Percentiles rank a stretch among this genome's conserved stretches.
Conservation (phyloP, 2,113 vertebrate species). For the Trogon melanurus region DNA sequence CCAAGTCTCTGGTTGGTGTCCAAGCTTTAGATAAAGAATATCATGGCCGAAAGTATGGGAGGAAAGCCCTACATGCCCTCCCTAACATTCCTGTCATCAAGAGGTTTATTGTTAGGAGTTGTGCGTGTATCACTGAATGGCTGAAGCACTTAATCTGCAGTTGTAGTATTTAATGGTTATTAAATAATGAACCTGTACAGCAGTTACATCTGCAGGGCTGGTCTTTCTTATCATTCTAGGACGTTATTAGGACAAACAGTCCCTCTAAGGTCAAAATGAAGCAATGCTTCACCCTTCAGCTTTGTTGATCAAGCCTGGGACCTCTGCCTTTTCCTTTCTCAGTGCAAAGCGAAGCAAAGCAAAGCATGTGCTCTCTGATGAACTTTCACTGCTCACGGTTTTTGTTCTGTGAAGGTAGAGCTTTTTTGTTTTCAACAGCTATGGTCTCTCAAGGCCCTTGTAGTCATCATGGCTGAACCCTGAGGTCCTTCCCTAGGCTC, state of each 20-base stretch:
- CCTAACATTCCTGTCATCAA: background rate
- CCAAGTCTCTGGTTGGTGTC: background rate
- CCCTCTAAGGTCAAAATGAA: background rate
- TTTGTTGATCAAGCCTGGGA: background rate
- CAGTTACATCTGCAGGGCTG: background rate
- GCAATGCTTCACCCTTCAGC: background rate
- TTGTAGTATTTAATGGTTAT: background rate
- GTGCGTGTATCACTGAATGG: background rate
- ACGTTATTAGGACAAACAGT: constrained; percentile 3
- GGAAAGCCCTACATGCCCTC: background rate
- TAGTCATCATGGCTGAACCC: background rate
- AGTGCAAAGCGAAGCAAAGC: background rate
- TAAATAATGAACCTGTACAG: background rate
- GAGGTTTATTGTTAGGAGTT: background rate
- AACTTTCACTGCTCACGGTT: background rate
- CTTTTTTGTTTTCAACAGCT: background rate
- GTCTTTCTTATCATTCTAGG: background rate
- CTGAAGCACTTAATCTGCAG: background rate
- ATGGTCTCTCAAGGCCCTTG: background rate
- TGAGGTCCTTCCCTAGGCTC: background rate
- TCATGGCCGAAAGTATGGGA: background rate
- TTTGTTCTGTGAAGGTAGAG: background rate
- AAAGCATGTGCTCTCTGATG: background rate
- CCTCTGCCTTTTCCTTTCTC: background rate
- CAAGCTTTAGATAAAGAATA: constrained; percentile 8